Base-by-base conservation (phyloP, 1,140 invertebrate species). In the Drosophila gunungcola region DNA sequence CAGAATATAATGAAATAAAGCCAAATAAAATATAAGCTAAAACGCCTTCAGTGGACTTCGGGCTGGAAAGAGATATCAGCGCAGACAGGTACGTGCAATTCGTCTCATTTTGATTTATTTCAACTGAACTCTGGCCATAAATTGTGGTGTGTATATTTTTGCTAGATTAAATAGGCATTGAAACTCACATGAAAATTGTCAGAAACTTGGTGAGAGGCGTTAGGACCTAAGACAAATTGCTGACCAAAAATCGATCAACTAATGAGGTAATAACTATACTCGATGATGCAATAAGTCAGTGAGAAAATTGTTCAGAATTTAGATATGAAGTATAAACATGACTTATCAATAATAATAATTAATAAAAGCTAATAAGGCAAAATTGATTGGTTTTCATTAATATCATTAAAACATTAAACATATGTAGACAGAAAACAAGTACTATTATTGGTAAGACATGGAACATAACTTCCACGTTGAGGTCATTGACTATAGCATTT, bases 11-110 rank as follows among this genome's bases (percentile, higher is more conserved):
- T 60, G 51, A 74, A 75, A 75, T 65, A 60, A 55, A 73, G 48
- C 62, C 27, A 78, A 70, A 63, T 78, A 57, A 75, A 74, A 76
- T 60, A 77, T 74, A 65, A 75, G 63, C 72, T 54, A 73, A 85
- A 88, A 88, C 84, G 77, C 84, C 84, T 88, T 84, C 84, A 89
- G 84, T 78, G 80, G 76, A 79, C 62, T 68, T 70, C 36, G 39
- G 49, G 67, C 60, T 78, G 64, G 58, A 89, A 70, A 84, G 65
- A 88, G 84, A 78, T 89, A 88, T 77, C 80, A 77, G 64, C 73
- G 75, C 43, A 41, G 62, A 78, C 76, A 88, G 84, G 83, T 88
- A 83, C 43, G 75, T 89, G 67, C 51, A 83, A 83, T 83, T 82
- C 70, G 65, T 83, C 73, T 65, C 42, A 29, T 61, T 77, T 86